Conservation (phyloP, 2,113 vertebrate genomes). For the Myrmecobius fasciatus region DNA sequence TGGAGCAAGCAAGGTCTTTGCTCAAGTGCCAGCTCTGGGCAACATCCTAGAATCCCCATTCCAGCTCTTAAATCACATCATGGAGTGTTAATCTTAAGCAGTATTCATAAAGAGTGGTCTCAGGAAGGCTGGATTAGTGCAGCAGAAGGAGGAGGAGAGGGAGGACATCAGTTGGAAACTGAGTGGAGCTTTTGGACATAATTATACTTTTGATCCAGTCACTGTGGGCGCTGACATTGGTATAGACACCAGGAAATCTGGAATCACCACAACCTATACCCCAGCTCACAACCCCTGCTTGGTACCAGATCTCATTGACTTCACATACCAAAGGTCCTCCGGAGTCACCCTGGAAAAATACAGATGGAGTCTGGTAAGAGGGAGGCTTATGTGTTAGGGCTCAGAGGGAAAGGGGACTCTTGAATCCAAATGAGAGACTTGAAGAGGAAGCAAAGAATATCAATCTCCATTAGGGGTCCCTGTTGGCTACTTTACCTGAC, state of each 20-base stretch:
- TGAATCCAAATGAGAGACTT: neutral
- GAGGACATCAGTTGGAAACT: neutral
- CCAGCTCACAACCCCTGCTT: slow-evolving; percentile 74
- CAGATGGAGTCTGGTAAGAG: neutral
- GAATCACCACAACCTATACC: slow-evolving; percentile 45
- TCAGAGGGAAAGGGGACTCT: neutral
- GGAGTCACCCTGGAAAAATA: slow-evolving; percentile 75
- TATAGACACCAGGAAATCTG: slow-evolving; percentile 59
- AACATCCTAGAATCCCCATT: neutral
- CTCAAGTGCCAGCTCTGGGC: neutral
- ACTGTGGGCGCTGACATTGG: slow-evolving; percentile 44
- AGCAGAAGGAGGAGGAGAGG: neutral
- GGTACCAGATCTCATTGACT: slow-evolving; percentile 46
- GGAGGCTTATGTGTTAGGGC: neutral
- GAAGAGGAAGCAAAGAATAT: neutral
- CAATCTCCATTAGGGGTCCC: neutral
- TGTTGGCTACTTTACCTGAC: neutral
- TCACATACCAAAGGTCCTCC: slow-evolving; percentile 75
- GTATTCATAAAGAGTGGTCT: neutral
- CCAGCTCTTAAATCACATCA: neutral
- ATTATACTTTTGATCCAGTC: slow-evolving; percentile 35
- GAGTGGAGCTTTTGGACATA: neutral
- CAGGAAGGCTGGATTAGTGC: neutral
- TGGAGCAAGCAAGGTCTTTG: neutral
- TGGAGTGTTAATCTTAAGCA: neutral